Base-by-base conservation (phyloP, 1,140 invertebrate genomes). In the Heterodera carotae region DNA sequence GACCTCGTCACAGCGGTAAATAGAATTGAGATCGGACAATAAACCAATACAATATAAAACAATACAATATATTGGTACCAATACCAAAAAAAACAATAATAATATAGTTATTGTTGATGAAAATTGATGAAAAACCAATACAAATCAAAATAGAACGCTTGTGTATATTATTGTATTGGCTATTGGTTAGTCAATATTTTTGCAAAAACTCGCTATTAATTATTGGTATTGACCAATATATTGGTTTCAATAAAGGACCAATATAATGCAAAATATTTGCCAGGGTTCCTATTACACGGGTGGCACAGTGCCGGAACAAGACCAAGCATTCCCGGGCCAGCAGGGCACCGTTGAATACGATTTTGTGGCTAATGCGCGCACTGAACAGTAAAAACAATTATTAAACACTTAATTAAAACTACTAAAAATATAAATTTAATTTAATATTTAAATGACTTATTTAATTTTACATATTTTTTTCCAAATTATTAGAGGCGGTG, bases 301-400 rank as follows among this genome's bases (percentile, higher is more conserved):
- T 33, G 84, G 84, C 25, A 34, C 70, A 2, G 84, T 86, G n/a
- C 56, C 80, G 12, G 33, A 76, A 60, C 66, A 85, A 34, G 84
- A 88, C 67, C 78, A 81, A 72, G 83, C 78, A 48, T 18, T 4
- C 5, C 48, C 48, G 22, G 86, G 84, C 36, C 82, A 80, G n/a
- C n/a, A n/a, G 33, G 69, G 68, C 39, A 82, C 81, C 31, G 53
- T 77, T 27, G 85, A 87, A 76, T 87, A 85, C 53, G 85, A 87
- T 68, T 87, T 85, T 69, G 81, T 87, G 71, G 78, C 82, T 15
- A 88, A 88, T 73, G 67, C 84, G 31, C 81, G 85, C 64, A 82
- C 82, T 56, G 85, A 88, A 71, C 85, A 87, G 84, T 85, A 48
- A 73, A 76, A 77, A 56, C 27, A 0, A 33, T 0, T 33, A 25